Conservation (phyloP, 1,140 invertebrate genomes). For the Heliconius hermathena region DNA sequence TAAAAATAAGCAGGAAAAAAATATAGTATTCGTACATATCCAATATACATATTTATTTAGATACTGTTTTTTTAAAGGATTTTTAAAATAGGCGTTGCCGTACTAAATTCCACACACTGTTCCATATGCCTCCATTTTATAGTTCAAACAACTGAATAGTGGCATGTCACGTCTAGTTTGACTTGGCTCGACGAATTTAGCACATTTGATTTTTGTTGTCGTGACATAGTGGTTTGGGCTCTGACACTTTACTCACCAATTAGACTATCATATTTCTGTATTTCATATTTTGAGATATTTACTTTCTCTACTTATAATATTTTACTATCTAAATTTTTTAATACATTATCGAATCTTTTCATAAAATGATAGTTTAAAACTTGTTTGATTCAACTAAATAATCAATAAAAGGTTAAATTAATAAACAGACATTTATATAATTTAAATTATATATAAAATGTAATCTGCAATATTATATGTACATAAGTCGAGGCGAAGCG, state of each 20-base stretch:
- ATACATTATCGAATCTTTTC: no score
- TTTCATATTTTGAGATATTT: slow-evolving; percentile 44
- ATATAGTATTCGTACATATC: no score
- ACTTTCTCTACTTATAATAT: slow-evolving; percentile 5
- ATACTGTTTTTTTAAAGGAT: no score
- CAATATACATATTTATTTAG: no score
- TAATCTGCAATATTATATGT: no score
- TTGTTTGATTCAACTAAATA: not conserved
- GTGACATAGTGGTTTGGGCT: slow-evolving; percentile 61
- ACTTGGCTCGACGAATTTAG: slow-evolving; percentile 67
- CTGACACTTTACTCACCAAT: slow-evolving; percentile 67
- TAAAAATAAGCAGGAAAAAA: no score
- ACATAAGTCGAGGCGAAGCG: no score
- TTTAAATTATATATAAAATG: no score
- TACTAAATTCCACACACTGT: slow-evolving; percentile 3
- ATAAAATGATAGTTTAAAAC: no score
- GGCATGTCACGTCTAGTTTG: slow-evolving; percentile 67
- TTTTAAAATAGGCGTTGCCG: no score
- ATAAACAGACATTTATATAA: not conserved
- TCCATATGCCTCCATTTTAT: not conserved
- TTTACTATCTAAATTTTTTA: not conserved
- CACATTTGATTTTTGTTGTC: slow-evolving; percentile 64
- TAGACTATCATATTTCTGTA: slow-evolving; percentile 76
- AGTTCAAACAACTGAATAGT: slow-evolving; percentile 68
- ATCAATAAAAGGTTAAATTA: not conserved